Base-by-base conservation (phyloP, 2,888 invertebrate genomes). In the Lycia hirtaria region DNA sequence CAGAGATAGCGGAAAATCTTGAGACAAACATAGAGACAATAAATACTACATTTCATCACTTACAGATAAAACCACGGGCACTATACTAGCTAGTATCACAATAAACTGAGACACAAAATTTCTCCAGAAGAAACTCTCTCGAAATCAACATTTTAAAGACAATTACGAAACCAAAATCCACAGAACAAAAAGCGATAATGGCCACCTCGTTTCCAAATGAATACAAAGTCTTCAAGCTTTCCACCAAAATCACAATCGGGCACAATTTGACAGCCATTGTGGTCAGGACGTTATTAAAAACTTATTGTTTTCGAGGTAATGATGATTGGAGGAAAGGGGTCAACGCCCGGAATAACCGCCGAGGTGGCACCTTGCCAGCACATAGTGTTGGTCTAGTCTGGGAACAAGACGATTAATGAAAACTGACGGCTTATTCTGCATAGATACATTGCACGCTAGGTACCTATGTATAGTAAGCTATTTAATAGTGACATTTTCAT, bases 311-410 rank as follows among this genome's bases (percentile, higher is more conserved):
- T 68, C 68, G 63, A 54, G 64, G 67, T 65, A 63, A 67, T 64
- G 67, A 60, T 65, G 64, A 68, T 71, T 60, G 69, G 60, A 66
- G 64, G 71, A 75, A 76, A 68, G 77, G 71, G 82, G 82, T 79
- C 81, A 68, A 70, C 72, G 80, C 72, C 75, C 80, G 78, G 76
- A 78, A 81, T 80, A 80, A 72, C 67, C 62, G 54, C 49, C 52
- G 62, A 67, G 64, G 73, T 81, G 82, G 82, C 80, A 50, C 19
- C 30, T 17, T 67, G 81, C 81, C 81, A 81, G 68, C 64, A 53
- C 48, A 47, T 45, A 59, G 56, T 56, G 22, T 15, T n/a, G 26
- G 26, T 24, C 28, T 26, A 38, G 37, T 24, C 26, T 2, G 9
- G 9, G 19, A n/a, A 4, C 19, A 10, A 17, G 15, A 33, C 33